Conservation (phyloP, 2,888 invertebrate species). For the Portevinia maculata region DNA sequence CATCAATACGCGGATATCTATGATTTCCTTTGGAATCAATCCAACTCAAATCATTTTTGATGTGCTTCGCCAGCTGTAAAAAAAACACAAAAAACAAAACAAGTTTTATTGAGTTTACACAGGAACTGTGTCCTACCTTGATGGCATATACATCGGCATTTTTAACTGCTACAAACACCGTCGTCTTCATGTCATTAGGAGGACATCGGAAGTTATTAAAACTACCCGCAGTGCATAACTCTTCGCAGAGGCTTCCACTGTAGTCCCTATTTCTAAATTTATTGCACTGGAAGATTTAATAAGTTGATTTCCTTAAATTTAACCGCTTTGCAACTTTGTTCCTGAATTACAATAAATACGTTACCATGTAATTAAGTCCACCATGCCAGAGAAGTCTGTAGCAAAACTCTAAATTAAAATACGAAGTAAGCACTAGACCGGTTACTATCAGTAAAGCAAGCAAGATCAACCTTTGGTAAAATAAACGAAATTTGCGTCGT, state of each 20-base stretch:
- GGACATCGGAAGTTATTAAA: conserved; percentile 81
- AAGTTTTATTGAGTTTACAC: conserved; percentile 13
- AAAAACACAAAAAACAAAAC: neutral
- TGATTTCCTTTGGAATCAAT: conserved; percentile 78
- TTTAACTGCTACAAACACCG: conserved; percentile 81
- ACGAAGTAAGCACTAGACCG: conserved; percentile 79
- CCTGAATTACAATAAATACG: neutral
- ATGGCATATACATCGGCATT: conserved; percentile 81
- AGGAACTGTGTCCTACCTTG: conserved; percentile 77
- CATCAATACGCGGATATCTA: conserved; percentile 80
- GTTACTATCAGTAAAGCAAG: conserved; percentile 78
- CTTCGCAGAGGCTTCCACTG: conserved; percentile 81
- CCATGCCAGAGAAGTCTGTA: conserved; percentile 80
- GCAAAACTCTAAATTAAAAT: conserved; percentile 81
- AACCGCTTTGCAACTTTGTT: neutral
- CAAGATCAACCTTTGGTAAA: conserved; percentile 79
- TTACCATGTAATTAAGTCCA: conserved; percentile 81
- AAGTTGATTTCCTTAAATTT: neutral
- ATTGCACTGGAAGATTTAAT: conserved; percentile 77
- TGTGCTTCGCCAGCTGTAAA: conserved; percentile 78
- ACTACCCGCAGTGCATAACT: conserved; percentile 78
- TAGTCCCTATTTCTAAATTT: conserved; percentile 79
- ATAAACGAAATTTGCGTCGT: conserved; percentile 79
- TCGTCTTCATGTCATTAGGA: conserved; percentile 79
- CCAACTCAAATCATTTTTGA: conserved; percentile 80